These are phyloP conservation scores for Stictonetta naevosa DNA, from an alignment of 2,113 vertebrate species.

Conservation along the genomic window DNA sequence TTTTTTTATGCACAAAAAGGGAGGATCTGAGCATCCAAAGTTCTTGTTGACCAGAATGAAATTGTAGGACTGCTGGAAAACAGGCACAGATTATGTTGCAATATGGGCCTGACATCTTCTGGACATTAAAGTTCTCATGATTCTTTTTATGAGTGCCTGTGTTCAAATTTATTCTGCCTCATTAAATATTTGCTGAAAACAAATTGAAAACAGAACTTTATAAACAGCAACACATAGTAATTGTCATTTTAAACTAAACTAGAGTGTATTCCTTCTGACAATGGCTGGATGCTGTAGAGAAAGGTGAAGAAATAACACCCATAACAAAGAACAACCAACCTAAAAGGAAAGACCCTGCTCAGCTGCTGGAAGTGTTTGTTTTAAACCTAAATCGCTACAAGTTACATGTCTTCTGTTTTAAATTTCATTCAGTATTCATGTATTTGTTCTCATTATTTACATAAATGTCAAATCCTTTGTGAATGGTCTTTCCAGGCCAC, in stretches of 20 bases:
- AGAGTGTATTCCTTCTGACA: neutral
- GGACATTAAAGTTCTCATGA: neutral
- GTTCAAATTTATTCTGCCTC: neutral
- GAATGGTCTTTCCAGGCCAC: neutral
- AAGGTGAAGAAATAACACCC: neutral
- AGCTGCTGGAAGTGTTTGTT: neutral
- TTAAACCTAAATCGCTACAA: neutral
- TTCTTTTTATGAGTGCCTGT: neutral
- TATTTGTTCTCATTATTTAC: neutral
- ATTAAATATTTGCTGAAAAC: neutral
- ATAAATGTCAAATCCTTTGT: neutral
- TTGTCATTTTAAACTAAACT: neutral
- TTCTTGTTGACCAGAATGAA: neutral
- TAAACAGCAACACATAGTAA: neutral
- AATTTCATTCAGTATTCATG: neutral
- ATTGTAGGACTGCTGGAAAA: neutral
- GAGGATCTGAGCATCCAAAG: neutral
- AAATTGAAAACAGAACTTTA: conserved; percentile 35
- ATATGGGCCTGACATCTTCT: neutral
- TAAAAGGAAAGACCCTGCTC: neutral
- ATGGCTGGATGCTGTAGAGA: neutral
- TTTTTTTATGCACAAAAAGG: neutral
- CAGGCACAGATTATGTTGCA: neutral
- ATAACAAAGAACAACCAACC: neutral
- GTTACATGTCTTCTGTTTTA: neutral